A percentile compares a stretch with the other conserved stretches of the same genome.
Evolutionary conservation across 2,888 invertebrate genomes (phyloP).

Genomic region (Drepanosiphum platanoidis): DNA sequence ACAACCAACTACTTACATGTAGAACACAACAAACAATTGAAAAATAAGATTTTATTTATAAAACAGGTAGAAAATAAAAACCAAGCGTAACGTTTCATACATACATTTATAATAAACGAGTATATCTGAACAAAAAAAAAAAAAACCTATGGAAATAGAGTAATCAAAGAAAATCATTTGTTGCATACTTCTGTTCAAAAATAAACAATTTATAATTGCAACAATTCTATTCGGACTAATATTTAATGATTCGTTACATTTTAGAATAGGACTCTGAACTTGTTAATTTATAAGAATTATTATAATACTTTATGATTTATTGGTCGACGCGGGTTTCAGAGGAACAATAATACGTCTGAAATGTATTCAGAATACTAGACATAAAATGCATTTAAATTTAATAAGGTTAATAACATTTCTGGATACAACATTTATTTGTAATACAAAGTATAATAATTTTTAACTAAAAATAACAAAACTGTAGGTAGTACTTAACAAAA

Average conservation of each 20-base stretch:
- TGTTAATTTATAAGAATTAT: not conserved
- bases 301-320: not conserved
- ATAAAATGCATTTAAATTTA: slow-evolving; percentile 16
- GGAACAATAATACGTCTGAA: not conserved
- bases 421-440: slow-evolving; percentile 32
- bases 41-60: slow-evolving; percentile 28
- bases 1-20: no score
- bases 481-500: slow-evolving; percentile 13
- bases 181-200: not conserved
- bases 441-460: slow-evolving; percentile 41
- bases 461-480: slow-evolving; percentile 21
- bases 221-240: not conserved
- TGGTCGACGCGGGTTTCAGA: not conserved
- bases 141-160: not conserved
- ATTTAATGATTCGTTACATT: not conserved
- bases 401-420: slow-evolving; percentile 26
- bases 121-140: not conserved
- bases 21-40: slow-evolving; percentile 29
- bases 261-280: not conserved
- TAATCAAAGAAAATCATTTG: slow-evolving; percentile 7
- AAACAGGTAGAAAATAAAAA: slow-evolving; percentile 19
- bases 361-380: slow-evolving; percentile 9
- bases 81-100: not conserved
- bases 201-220: not conserved
- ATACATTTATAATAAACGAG: slow-evolving; percentile 3